Evolutionary conservation across 37 sponge, comb jelly and placozoan species (phyloP), one percentile per base, ranked within the genome.

Genomic region (Chondrilla cf. caribensis): DNA sequence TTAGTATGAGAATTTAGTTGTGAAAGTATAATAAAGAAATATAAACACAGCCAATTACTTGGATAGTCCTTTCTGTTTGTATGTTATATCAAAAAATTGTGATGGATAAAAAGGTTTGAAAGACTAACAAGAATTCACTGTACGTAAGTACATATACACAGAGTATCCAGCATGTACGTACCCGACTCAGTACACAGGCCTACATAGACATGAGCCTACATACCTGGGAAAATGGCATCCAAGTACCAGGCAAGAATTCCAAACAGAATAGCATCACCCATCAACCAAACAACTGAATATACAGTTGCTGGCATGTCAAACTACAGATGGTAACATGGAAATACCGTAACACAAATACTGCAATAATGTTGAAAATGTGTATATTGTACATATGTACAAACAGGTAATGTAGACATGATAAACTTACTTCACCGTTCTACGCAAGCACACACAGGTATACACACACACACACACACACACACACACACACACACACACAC

Each of bases 201-300:
- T 11, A 47, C 11, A 11, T 11, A 47, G 51, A 14, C 6, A 6
- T 47, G 11, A 47, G 51, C 11, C 51, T 57, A 17, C 32, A 42
- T 19, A 84, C 94, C 92, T 39, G 80, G 64, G 36, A 82, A 54
- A 4, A 97, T 84, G 79, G 86, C 90, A 66, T 98, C 97, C 51
- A 98, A 70, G 67, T 96, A 98, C 95, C 97, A 96, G 19, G 93
- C 86, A 60, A 98, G 79, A 28, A 98, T 54, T 1, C 87, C 89
- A 71, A 94, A 98, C 22, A 98, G 62, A 15, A 96, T 21, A 71
- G 87, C 88, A 79, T 96, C 89, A 21, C 59, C 79, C 35, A 92
- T 15, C 64, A 98, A 57, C 84, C 70, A 78, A 11, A 86, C 79
- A 14, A 92, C n/a, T n/a, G 95, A 83, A 32, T 39, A 58, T 4